Base-by-base conservation (phyloP, 2,797 vertebrate species). In the Eulemur albifrons region DNA sequence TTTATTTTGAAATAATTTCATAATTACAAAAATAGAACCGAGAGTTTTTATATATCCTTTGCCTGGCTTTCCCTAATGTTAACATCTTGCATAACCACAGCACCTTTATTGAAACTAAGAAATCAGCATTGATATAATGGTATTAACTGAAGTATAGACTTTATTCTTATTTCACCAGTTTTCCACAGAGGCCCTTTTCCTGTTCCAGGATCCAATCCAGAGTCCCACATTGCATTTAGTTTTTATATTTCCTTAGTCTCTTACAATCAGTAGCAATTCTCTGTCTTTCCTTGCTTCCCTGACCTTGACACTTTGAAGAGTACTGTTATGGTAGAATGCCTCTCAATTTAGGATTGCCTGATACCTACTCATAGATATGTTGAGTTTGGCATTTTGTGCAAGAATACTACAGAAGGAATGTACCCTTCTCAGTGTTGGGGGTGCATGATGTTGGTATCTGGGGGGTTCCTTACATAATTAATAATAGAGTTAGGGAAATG, bases 1-100 rank as follows among this genome's bases (percentile, higher is more conserved):
- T 93, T 88, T 57, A 35, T 84, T 94, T 91, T 38, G 27, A 87
- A 93, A 88, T 35, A 43, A 77, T 83, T 81, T 94, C 84, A 76
- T 35, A n/a, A 35, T 80, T 87, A 15, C 6, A 57, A 25, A 80
- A 89, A 30, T 27, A 75, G 38, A 90, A 79, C 10, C 40, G 35
- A 65, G 21, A 81, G 20, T 83, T 88, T 92, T 23, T 45, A 11
- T 9, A 32, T 54, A 45, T 1, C 0, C 7, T 45, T 90, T 88
- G 13, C 4, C 12, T 5, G 35, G 18, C 25, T 75, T 95, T 88
- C 32, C 32, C 21, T 92, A 21, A 57, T 45, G 69, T 85, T 88
- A 70, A 25, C 32, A 65, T 59, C 35, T 79, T 81, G 20, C 8
- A 17, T 83, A 67, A 35, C 21, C 59, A 23, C 59, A 94, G 84